These are phyloP conservation scores for Stramonita haemastoma DNA, from an alignment of 2,888 invertebrate genomes.

Conservation along the genomic window DNA sequence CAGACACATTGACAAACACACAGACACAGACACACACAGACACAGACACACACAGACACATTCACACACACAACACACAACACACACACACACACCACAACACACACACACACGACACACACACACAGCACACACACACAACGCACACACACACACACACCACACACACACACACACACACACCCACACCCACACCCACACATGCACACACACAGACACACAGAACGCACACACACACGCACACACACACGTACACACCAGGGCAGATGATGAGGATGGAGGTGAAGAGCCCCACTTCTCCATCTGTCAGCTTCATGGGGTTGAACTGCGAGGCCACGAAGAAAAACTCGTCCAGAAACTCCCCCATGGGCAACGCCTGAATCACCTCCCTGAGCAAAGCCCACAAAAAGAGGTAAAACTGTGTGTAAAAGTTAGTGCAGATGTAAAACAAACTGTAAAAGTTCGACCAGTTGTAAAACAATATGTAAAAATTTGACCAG, in stretches of 20 bases:
- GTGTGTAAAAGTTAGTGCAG: too few relatives aligned
- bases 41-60: slow-evolving; percentile 31
- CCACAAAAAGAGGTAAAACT: too few relatives aligned
- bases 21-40: too few relatives aligned
- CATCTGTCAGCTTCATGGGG: slow-evolving; percentile 65
- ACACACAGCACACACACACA: too few relatives aligned
- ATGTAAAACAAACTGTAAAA: too few relatives aligned
- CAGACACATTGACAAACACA: too few relatives aligned
- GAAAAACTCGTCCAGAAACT: slow-evolving; percentile 75
- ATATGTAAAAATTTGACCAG: too few relatives aligned
- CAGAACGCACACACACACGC: too few relatives aligned
- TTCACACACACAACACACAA: too few relatives aligned
- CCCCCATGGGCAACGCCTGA: slow-evolving; percentile 71
- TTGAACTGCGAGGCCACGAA: slow-evolving; percentile 82
- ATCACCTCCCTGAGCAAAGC: slow-evolving; percentile 66
- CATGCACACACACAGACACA: background rate
- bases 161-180: background rate
- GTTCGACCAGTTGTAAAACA: too few relatives aligned
- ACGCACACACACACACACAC: background rate
- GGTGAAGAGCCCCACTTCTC: slow-evolving; percentile 74
- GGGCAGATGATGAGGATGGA: slow-evolving; percentile 75
- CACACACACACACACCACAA: too few relatives aligned
- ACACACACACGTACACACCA: slow-evolving; percentile 50
- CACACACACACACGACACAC: too few relatives aligned
- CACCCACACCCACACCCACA: background rate